phyloP scores from a whole-genome alignment of 1,140 invertebrate species.

The Planococcus citri region DNA sequence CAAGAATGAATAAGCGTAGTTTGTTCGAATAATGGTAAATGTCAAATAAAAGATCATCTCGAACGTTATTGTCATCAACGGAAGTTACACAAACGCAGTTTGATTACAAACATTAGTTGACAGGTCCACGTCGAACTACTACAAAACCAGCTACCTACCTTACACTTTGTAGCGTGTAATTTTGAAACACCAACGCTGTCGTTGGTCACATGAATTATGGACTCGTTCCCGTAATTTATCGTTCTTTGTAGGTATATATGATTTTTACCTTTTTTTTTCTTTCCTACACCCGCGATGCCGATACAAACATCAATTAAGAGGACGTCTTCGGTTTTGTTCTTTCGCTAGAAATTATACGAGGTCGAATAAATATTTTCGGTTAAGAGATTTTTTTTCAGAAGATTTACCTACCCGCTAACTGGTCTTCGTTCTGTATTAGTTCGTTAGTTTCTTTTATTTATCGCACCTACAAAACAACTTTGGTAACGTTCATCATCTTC shows the following conservation, averaged over 20 bases:
- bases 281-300: constrained; percentile 1
- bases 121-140: background rate
- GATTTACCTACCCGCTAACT: background rate
- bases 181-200: background rate
- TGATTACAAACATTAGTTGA: constrained; percentile 7
- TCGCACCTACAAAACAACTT: background rate
- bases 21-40: background rate
- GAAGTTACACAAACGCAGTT: constrained; percentile 6
- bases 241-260: background rate
- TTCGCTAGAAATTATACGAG: background rate
- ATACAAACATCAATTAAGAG: background rate
- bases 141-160: background rate
- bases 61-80: constrained; percentile 6
- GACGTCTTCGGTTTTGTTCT: constrained; percentile 1
- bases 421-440: background rate
- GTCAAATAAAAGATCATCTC: constrained; percentile 7
- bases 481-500: background rate
- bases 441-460: background rate
- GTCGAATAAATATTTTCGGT: background rate
- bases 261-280: constrained; percentile 8
- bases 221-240: constrained; percentile 6
- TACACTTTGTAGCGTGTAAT: constrained; percentile 6
- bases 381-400: background rate
- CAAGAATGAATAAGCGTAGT: constrained; percentile 3
- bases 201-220: constrained; percentile 6